Conservation (phyloP, 2,797 vertebrate genomes). For the Schizopygopsis malacanthus region DNA sequence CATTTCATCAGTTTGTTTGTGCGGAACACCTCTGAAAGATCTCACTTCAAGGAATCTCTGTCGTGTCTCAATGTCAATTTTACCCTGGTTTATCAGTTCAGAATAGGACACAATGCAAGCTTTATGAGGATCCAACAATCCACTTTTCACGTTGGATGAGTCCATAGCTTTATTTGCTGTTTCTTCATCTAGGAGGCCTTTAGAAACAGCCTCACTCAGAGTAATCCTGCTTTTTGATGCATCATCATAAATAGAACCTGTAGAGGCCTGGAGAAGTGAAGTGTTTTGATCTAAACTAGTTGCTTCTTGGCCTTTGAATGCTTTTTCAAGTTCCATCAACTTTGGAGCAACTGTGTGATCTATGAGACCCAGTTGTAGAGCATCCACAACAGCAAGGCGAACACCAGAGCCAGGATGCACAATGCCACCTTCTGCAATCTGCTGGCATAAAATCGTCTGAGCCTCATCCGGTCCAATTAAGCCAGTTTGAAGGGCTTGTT, state of each 20-base stretch:
- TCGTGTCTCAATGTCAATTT: constrained; percentile 90
- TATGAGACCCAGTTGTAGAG: constrained; percentile 82
- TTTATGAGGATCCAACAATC: constrained; percentile 83
- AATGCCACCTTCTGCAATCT: constrained; percentile 91
- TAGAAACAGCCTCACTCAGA: constrained; percentile 76
- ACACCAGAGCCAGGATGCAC: constrained; percentile 89
- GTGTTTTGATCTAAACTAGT: constrained; percentile 66
- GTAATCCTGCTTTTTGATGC: constrained; percentile 76
- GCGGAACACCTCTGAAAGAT: constrained; percentile 81
- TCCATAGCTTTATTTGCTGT: constrained; percentile 71
- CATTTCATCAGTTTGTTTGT: constrained; percentile 65
- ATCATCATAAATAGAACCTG: constrained; percentile 76
- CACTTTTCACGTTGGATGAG: constrained; percentile 73
- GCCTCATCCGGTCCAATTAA: constrained; percentile 80
- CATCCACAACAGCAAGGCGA: constrained; percentile 84
- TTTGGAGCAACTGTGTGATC: constrained; percentile 75
- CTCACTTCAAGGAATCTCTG: constrained; percentile 89
- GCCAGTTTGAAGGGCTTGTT: constrained; percentile 81
- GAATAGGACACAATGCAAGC: constrained; percentile 86
- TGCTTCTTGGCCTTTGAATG: constrained; percentile 66
- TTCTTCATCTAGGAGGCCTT: constrained; percentile 76
- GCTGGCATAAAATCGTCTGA: constrained; percentile 81
- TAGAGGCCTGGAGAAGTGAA: constrained; percentile 72
- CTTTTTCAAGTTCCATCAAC: constrained; percentile 79
- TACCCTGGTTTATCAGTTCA: constrained; percentile 87